Evolutionary conservation across 2,113 vertebrate species (phyloP), one percentile per base, ranked within the genome.

Genomic region (Stomatorhinus ivindoensis): DNA sequence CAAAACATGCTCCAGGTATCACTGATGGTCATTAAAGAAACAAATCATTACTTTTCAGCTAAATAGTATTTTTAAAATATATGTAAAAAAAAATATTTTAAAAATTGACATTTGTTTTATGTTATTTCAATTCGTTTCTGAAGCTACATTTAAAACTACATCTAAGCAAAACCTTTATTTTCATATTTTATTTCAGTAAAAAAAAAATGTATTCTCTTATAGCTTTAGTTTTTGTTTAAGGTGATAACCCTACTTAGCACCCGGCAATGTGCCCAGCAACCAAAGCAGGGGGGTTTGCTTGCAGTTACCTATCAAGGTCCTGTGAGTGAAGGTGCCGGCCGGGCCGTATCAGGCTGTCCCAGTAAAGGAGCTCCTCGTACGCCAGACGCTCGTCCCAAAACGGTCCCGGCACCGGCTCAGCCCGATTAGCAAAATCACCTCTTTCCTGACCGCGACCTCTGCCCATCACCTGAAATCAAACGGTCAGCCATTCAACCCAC

Each of bases 281-380:
- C 47, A 53, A 15, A 39, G n/a, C 27, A 27, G 7, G 31, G 46
- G 4, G 44, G 24, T 69, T 88, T 53, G 89, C 90, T 88, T 44
- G 61, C 90, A 86, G 80, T 89, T 93, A 96, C 96, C 95, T 95
- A 65, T 95, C 92, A 58, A 95, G 96, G 53, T 97, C 95, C 0
- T 93, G 93, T 0, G 95, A 95, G 10, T 93, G 94, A 35, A 97
- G 95, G 2, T 90, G 93, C 91, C 93, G 94, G 39, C 96, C 95
- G 31, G 93, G 91, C 44, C 95, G 95, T 5, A 97, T 94, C 73
- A 96, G 91, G 39, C 91, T 92, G 92, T 96, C 96, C 96, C 96
- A 97, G 93, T 96, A 96, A 44, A 96, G 93, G 87, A 97, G 95
- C 94, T 97, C 96, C 86, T 96, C 93, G 9, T 96, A 96, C 21